These are phyloP conservation scores for Caenorhabditis afra DNA, from an alignment of 2,888 invertebrate species.

Conservation along the genomic window DNA sequence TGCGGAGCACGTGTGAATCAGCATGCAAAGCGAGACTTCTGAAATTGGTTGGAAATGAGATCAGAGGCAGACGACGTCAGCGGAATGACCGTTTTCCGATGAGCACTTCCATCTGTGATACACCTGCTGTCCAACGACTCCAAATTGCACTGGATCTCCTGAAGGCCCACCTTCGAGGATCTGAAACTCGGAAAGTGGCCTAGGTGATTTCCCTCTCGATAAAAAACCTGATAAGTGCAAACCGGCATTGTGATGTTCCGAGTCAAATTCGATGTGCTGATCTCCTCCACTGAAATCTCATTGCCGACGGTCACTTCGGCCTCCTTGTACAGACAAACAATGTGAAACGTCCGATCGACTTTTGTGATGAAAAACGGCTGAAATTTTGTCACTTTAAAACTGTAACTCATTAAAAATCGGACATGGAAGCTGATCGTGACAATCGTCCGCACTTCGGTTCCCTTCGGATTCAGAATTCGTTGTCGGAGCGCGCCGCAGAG, in stretches of 20 bases:
- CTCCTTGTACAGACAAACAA: constrained; percentile 33
- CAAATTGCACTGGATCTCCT: constrained; percentile 13
- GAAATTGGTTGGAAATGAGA: constrained; percentile 1
- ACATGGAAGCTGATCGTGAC: constrained; percentile 43
- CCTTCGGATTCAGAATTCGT: constrained; percentile 33
- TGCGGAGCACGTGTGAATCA: constrained; percentile 40
- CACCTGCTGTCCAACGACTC: constrained; percentile 32
- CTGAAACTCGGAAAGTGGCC: constrained; percentile 6
- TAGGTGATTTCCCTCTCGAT: too few species aligned
- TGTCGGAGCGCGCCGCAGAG: constrained; percentile 37
- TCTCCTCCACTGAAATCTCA: constrained; percentile 21
- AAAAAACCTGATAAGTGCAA: constrained; percentile 46
- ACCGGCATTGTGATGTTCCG: constrained; percentile 19
- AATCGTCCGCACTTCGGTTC: constrained; percentile 13
- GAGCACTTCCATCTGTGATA: constrained; percentile 43
- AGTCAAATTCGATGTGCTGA: background rate
- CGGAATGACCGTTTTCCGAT: constrained; percentile 7
- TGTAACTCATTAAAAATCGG: background rate
- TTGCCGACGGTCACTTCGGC: constrained; percentile 1
- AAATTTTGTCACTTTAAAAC: too few species aligned
- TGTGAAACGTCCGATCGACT: constrained; percentile 28
- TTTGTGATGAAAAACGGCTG: constrained; percentile 47
- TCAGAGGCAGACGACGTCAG: background rate
- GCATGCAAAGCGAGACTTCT: constrained; percentile 34
- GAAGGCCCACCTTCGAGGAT: constrained; percentile 33